Evolutionary conservation across 2,888 invertebrate genomes (phyloP).

Genomic region (Gandaritis pyraliata): DNA sequence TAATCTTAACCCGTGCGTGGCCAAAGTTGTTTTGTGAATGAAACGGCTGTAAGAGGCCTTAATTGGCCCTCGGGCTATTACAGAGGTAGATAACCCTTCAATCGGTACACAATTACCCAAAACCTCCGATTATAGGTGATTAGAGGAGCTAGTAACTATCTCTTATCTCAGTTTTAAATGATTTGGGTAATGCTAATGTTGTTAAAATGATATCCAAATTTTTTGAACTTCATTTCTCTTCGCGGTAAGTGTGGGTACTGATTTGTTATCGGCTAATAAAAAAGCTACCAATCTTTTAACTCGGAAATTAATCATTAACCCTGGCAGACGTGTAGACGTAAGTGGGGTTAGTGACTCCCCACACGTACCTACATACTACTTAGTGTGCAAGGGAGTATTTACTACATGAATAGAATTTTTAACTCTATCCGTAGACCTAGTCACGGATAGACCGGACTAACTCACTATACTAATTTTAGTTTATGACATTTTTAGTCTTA

Average conservation of each 20-base stretch:
- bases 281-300: background rate
- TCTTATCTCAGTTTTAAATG: no score
- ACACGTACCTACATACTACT: conserved; percentile 23
- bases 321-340: background rate
- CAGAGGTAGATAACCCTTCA: conserved; percentile 52
- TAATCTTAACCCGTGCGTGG: conserved; percentile 66
- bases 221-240: no score
- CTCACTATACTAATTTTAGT: background rate
- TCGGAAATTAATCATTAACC: background rate
- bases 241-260: no score
- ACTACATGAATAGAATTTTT: conserved; percentile 40
- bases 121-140: conserved; percentile 26
- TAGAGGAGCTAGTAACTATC: conserved; percentile 1
- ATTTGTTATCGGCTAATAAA: no score
- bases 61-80: conserved; percentile 70
- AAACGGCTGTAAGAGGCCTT: conserved; percentile 68
- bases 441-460: conserved; percentile 21
- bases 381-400: conserved; percentile 30
- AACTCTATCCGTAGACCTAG: conserved; percentile 37
- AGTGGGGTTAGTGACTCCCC: conserved; percentile 12
- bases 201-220: no score
- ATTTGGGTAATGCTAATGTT: no score
- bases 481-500: background rate
- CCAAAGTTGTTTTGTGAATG: conserved; percentile 73
- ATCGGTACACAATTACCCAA: conserved; percentile 34